These are phyloP conservation scores for Polypterus senegalus DNA, from an alignment of 2,113 vertebrate species.

Conservation along the genomic window DNA sequence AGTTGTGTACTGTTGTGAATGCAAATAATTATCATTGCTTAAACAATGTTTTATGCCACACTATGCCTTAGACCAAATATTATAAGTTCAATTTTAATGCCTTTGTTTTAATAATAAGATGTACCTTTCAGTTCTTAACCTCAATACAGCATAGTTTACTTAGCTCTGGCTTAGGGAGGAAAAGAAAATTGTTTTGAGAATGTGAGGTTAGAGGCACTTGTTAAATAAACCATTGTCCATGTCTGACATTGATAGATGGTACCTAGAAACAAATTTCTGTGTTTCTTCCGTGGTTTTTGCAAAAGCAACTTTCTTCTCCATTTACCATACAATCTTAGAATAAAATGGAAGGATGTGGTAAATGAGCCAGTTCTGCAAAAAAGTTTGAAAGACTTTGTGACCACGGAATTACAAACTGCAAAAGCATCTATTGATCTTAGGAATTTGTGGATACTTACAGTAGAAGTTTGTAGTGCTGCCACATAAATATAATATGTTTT, in stretches of 20 bases:
- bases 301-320: neutral
- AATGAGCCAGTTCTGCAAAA: neutral
- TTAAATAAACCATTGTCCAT: conserved; percentile 14
- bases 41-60: too few species aligned
- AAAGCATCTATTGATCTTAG: conserved; percentile 2
- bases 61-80: too few species aligned
- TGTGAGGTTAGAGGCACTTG: conserved; percentile 10
- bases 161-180: too few species aligned
- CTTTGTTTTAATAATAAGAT: too few species aligned
- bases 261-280: neutral
- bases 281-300: neutral
- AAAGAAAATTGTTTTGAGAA: conserved; percentile 10
- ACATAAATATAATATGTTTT: too few species aligned
- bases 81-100: too few species aligned
- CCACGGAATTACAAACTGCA: neutral
- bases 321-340: neutral
- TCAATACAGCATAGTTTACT: too few species aligned
- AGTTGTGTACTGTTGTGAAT: too few species aligned
- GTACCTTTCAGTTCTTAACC: too few species aligned
- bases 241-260: conserved; percentile 7
- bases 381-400: neutral
- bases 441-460: neutral
- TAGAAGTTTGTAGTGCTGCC: neutral
- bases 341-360: conserved; percentile 1
- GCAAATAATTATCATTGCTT: too few species aligned